These are phyloP conservation scores for Ganaspis brasiliensis DNA, from an alignment of 2,888 invertebrate genomes.

Conservation along the genomic window DNA sequence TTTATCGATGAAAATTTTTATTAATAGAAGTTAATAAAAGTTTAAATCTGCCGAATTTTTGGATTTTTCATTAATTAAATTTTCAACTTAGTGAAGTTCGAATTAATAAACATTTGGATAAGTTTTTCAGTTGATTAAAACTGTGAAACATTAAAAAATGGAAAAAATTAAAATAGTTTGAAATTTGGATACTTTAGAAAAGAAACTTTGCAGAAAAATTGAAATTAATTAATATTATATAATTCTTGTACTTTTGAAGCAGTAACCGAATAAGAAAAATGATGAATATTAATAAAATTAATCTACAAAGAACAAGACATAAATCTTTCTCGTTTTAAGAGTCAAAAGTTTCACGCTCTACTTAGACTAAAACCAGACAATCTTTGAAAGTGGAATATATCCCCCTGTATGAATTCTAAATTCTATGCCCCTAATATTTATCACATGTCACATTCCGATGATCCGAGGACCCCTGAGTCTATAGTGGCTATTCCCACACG, in stretches of 20 bases:
- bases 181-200: too few species aligned
- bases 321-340: background rate
- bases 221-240: background rate
- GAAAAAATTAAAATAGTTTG: too few species aligned
- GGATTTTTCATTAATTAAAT: too few species aligned
- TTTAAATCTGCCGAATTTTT: too few species aligned
- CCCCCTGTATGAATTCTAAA: constrained; percentile 16
- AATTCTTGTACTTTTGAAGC: background rate
- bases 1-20: too few species aligned
- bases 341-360: background rate
- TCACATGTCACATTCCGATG: constrained; percentile 38
- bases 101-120: too few species aligned
- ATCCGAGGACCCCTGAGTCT: constrained; percentile 26
- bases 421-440: constrained; percentile 36
- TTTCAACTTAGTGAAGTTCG: too few species aligned
- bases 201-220: too few species aligned
- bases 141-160: too few species aligned
- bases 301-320: background rate
- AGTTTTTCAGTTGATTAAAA: too few species aligned
- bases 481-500: constrained; percentile 29
- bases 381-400: background rate
- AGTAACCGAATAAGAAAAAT: too few species aligned
- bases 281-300: background rate
- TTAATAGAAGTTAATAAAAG: too few species aligned
- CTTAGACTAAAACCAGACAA: constrained; percentile 4